Base-by-base conservation (phyloP, 37 sponge, comb jelly and placozoan genomes). In the Halisarca cf. caerulea region DNA sequence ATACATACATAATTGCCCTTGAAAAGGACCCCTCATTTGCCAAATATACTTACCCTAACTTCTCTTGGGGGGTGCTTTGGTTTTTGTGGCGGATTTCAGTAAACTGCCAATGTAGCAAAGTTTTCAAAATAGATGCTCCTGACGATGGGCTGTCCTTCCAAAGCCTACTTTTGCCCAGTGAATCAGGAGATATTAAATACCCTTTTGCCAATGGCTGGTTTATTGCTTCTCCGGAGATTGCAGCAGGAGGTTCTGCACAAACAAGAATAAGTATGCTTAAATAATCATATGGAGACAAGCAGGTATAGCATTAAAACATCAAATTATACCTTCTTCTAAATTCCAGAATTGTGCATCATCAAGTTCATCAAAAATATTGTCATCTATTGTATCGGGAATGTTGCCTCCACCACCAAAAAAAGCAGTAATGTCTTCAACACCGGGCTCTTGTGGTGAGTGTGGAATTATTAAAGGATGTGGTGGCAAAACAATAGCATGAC, bases 171-270 rank as follows among this genome's bases (percentile, higher is more conserved):
- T 84, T 66, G 54, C 90, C 93, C 21, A 87, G 85, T 53, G 93
- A 83, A 35, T 84, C 83, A 0, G 90, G 83, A 23, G 93, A 93
- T 57, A 93, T 89, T 57, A 93, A 83, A 80, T 89, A 93, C n/a
- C 90, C 93, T 39, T 79, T 84, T 27, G 93, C 93, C 36, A 86
- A 73, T 36, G 93, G 93, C 8, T 79, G 87, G 39, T 93, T 87
- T 7, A 61, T 79, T 40, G 64, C 37, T 0, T 79, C 83, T 24
- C 42, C 80, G 0, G 84, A 69, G 53, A 79, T 27, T 0, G 59
- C 84, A 34, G 66, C 38, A 55, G 78, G 84, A 45, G 86, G 44
- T 0, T 81, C 66, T 59, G 24, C 60, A 41, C 39, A 38, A 11
- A 47, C 51, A 30, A 62, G n/a, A 62, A 15, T 28, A 62, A 23